Evolutionary conservation across 2,888 invertebrate genomes (phyloP), one percentile per base, ranked within the genome.

Genomic region (Epirrhoe alternata): DNA sequence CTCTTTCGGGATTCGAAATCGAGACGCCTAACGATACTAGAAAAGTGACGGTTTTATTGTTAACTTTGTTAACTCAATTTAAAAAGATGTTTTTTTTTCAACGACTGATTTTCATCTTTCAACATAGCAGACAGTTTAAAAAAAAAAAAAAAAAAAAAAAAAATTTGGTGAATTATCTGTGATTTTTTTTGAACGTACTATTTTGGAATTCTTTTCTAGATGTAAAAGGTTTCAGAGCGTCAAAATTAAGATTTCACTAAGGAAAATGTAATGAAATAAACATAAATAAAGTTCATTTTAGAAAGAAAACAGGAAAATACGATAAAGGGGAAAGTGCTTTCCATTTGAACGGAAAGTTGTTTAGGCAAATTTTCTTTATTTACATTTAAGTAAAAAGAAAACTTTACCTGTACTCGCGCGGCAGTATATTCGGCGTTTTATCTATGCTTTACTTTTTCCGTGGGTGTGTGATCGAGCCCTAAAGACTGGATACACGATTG

Each of bases 1-100:
- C 80, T 87, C 92, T 87, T 72, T 80, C 77, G 92, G 91, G 92
- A 90, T 79, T 87, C 76, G 74, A 73, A 80, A 79, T 80, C 80
- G 83, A 84, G 80, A 73, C 80, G 70, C 72, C 68, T 57, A 56
- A 56, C 52, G 49, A 61, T 51, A 66, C 59, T 64, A 49, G 58
- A 51, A 59, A 51, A 62, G 61, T 54, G 58, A 61, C 60, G 42
- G 62, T 57, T 61, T 62, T 56, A 61, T 38, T 59, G 50, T 50
- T 24, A 24, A 24, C 24, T 24, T 24, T 24, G 24, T 24, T 64
- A 64, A 68, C 54, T 56, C 51, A n/a, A 42, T 62, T 31, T 42
- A 30, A 17, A 38, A 38, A 35, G 3, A 17, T 16, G 14, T 49
- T 33, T 35, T 35, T 47, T 45, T 8, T 7, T 31, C 31, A 33